Base-by-base conservation (phyloP, 2,113 vertebrate genomes). In the Charina bottae region DNA sequence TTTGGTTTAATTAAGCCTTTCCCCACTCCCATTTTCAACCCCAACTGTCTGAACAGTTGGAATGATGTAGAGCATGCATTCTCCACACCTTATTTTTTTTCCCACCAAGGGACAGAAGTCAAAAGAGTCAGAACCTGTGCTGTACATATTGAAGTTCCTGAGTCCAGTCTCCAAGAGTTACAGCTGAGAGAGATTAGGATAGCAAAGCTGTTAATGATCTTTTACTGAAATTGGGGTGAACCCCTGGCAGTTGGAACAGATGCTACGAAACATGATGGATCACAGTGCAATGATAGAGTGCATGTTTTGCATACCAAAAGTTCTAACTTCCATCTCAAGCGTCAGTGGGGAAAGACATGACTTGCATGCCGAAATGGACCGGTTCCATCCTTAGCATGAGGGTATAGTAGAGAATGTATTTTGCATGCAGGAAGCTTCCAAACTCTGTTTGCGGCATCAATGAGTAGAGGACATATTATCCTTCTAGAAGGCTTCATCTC, bases 1-100 rank as follows among this genome's bases (percentile, higher is more conserved):
- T 19, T 89, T 84, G 68, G 62, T 59, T 93, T 83, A 94, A 93
- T 59, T 56, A 90, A 91, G 68, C 58, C 21, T 6, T 84, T 11
- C 72, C 88, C 90, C 83, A 28, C 62, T 58, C 56, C 64, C 23
- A 8, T 10, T 24, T 19, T 89, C 12, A 19, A 0, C 56, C 46
- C 33, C 37, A 56, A 56, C 4, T 0, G 1, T 37, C 26, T 58
- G 54, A 88, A 54, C 8, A n/a, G 21, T 46, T 19, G 37, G 72
- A 42, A 42, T 42, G 72, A 42, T 83, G 72, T 64, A 28, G 64
- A 68, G n/a, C 28, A 68, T 68, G 64, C 28, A 15, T 17, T 68
- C 64, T 17, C n/a, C 64, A 72, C 64, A 33, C 64, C 64, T 72
- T 15, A 17, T 33, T 72, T 11, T 72, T 11, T 33, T 68, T 28